Conservation (phyloP, 2,888 invertebrate genomes). For the Ligdia adustata region DNA sequence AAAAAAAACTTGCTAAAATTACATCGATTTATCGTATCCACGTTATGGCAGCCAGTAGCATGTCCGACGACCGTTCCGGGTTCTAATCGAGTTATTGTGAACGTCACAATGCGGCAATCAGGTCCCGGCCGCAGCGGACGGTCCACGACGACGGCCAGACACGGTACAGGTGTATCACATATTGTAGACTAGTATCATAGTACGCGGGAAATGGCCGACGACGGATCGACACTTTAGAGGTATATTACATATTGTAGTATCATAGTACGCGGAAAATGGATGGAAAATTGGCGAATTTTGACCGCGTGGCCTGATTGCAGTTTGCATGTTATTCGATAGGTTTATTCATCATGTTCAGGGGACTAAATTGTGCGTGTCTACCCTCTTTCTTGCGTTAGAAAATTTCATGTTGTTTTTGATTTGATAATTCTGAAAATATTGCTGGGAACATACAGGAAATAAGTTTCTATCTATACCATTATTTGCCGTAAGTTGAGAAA, state of each 20-base stretch:
- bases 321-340: too few relatives aligned
- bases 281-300: slow-evolving; percentile 7
- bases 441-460: too few relatives aligned
- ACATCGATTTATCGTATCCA: too few relatives aligned
- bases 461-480: too few relatives aligned
- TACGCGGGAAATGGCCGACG: slow-evolving; percentile 1
- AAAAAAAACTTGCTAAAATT: too few relatives aligned
- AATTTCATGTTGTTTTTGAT: too few relatives aligned
- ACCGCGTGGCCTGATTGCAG: slow-evolving; percentile 1
- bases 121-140: slow-evolving; percentile 50
- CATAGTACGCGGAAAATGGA: neutral
- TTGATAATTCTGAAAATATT: too few relatives aligned
- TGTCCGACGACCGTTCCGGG: slow-evolving; percentile 66
- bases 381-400: too few relatives aligned
- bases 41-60: slow-evolving; percentile 38
- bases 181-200: neutral
- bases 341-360: too few relatives aligned
- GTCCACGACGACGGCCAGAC: slow-evolving; percentile 26
- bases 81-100: slow-evolving; percentile 83
- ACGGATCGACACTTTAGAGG: neutral
- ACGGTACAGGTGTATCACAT: neutral
- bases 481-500: too few relatives aligned
- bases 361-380: too few relatives aligned
- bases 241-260: too few relatives aligned
- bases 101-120: slow-evolving; percentile 80